phyloP scores from a whole-genome alignment of 2,113 vertebrate genomes.

The Oreochromis tanganicae region DNA sequence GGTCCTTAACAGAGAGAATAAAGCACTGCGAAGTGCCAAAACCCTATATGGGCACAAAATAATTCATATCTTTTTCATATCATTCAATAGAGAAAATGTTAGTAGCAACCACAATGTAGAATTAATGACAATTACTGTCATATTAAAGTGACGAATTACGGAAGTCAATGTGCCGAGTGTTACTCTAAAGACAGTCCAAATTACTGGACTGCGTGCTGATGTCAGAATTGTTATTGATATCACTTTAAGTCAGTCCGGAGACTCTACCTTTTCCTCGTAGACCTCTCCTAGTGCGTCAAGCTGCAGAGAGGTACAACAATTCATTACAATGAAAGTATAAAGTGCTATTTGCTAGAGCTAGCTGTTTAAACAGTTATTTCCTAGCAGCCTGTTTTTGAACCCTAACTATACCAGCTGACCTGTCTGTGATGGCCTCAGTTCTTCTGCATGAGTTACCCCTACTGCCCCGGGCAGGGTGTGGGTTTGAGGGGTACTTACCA shows the following conservation, averaged over 20 bases:
- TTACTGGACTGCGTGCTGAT: constrained; percentile 54
- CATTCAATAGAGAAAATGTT: constrained; percentile 26
- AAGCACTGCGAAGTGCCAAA: background rate
- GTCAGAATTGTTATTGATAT: background rate
- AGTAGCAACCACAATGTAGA: constrained; percentile 34
- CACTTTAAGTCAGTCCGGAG: background rate
- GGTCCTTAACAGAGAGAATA: background rate
- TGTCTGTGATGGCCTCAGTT: constrained; percentile 56
- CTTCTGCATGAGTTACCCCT: constrained; percentile 63
- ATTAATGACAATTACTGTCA: constrained; percentile 66
- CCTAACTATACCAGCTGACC: constrained; percentile 19
- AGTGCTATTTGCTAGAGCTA: background rate
- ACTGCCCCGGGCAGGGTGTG: constrained; percentile 58
- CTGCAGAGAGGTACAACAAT: constrained; percentile 62
- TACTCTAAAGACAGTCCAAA: constrained; percentile 42
- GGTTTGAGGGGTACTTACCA: constrained; percentile 88
- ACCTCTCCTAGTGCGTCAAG: constrained; percentile 53
- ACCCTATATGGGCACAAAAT: background rate
- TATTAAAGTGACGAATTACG: constrained; percentile 48
- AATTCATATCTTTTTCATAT: background rate
- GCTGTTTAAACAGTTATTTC: background rate
- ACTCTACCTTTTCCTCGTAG: constrained; percentile 70
- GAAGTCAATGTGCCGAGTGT: background rate
- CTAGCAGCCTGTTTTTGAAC: background rate
- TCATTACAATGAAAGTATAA: background rate